Base-by-base conservation (phyloP, 2,113 vertebrate species). In the Recurvirostra avosetta region DNA sequence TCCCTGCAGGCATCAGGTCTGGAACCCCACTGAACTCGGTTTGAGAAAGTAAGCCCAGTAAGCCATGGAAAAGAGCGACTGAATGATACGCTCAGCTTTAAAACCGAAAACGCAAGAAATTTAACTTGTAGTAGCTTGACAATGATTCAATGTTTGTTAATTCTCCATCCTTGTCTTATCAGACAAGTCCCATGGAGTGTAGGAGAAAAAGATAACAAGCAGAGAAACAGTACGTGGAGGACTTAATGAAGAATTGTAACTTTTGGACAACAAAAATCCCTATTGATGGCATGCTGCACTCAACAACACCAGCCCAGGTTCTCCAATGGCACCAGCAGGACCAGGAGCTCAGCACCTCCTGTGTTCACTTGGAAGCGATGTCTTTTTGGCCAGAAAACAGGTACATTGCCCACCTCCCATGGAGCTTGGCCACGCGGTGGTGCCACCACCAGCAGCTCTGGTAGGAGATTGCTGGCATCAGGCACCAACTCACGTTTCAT, bases 371-470 rank as follows among this genome's bases (percentile, higher is more conserved):
- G 11, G 19, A 27, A 66, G 18, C 3, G 0, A 30, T 6, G 19
- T 3, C 20, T 25, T 82, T 61, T 40, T 30, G 43, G 34, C 63
- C 78, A 83, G n/a, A 75, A 40, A 41, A 32, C 40, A 30, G n/a
- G 45, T 19, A 4, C 34, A 9, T 8, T 1, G 6, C 36, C 59
- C 40, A 3, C 15, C 56, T 84, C 32, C 32, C 41, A 8, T 2
- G 0, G 40, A 73, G 18, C 45, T 6, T 26, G n/a, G 40, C 61
- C 3, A 0, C 3, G 34, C 0, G 0, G 22, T 5, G 13, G 67
- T 53, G 32, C 41, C 70, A 58, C 55, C 38, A 36, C 3, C 55
- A 74, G 47, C 59, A 74, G 47, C 7, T 50, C 36, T 68, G 59
- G 7, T 9, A 38, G 61, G 43, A 76, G 12, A 47, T 10, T 12